Evolutionary conservation across 2,113 vertebrate genomes (phyloP).

Genomic region (Coreoperca whiteheadi): DNA sequence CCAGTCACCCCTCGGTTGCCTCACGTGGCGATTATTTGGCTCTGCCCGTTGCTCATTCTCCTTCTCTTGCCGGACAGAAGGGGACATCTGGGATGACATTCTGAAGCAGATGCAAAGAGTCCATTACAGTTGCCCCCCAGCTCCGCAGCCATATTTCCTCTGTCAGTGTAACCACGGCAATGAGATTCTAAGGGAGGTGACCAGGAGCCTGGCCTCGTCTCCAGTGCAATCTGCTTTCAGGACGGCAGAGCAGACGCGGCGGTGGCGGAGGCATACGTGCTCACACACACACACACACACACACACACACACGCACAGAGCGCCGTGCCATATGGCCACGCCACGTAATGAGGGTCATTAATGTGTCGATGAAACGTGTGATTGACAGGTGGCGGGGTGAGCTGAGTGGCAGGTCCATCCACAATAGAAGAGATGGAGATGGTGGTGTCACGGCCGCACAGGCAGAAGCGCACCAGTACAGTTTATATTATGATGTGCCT

Average conservation of each 20-base stretch:
- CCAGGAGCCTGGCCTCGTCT: constrained; percentile 65
- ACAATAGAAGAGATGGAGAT: constrained; percentile 32
- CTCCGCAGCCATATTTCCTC: constrained; percentile 69
- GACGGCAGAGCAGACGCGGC: constrained; percentile 15
- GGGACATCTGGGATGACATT: constrained; percentile 73
- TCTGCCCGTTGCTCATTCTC: constrained; percentile 40
- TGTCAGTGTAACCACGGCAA: constrained; percentile 60
- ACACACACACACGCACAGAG: constrained; percentile 6
- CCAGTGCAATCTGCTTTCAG: constrained; percentile 74
- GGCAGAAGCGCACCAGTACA: neutral
- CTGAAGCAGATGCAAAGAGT: constrained; percentile 77
- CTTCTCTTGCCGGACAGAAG: constrained; percentile 55
- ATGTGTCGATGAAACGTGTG: constrained; percentile 53
- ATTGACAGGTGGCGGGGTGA: constrained; percentile 69
- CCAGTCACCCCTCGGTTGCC: constrained; percentile 9
- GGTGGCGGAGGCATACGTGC: neutral
- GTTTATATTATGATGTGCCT: constrained; percentile 42
- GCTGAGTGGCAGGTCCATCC: constrained; percentile 70
- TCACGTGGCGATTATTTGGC: neutral
- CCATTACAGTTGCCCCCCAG: constrained; percentile 63
- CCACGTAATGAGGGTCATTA: constrained; percentile 78
- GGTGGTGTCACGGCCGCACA: constrained; percentile 40
- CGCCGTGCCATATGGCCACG: constrained; percentile 57
- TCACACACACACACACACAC: constrained; percentile 13
- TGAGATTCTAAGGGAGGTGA: constrained; percentile 66